Base-by-base conservation (phyloP, 2,888 invertebrate genomes). In the Euzetes globulus region DNA sequence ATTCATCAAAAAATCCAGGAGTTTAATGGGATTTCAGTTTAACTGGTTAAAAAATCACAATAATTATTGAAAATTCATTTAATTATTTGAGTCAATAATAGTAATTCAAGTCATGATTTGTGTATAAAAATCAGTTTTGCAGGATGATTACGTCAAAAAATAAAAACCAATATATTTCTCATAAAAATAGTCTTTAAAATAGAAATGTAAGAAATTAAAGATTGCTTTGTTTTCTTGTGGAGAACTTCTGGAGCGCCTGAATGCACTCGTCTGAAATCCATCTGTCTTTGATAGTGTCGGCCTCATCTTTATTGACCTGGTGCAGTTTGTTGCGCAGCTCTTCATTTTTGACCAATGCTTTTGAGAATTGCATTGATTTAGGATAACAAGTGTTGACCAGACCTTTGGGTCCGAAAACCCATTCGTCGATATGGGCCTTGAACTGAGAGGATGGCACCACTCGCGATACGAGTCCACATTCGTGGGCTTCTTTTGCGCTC, bases 381-480 rank as follows among this genome's bases (percentile, higher is more conserved):
- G 68, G 68, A 37, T 50, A 65, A 72, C 75, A 72, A 17, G 68
- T 72, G 27, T 52, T 71, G 15, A 72, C 55, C 22, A 76, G 13
- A 33, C 75, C 76, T 63, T 72, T 74, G 19, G 63, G 33, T 4
- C 74, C 70, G 50, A 74, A 72, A 7, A 76, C 83, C 79, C 86
- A 83, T 80, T 86, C 83, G 37, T 82, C 77, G 4, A 86, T 77
- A 73, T 80, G 80, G 3, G 80, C 79, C 86, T 86, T 88, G 45
- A 88, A 86, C 80, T 87, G 79, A 82, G 82, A 83, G 72, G 88
- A 84, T 76, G 90, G 89, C 79, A 91, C 89, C 17, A 96, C 85
- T 80, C 89, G 87, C 15, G 92, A 89, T 0, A 96, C 88, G 74
- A 97, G 88, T 33, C 92, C 90, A 80, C 86, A 87, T 58, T 88